Evolutionary conservation across 92 coral and sea anemone genomes (phyloP).

Genomic region (Plumapathes pennacea): DNA sequence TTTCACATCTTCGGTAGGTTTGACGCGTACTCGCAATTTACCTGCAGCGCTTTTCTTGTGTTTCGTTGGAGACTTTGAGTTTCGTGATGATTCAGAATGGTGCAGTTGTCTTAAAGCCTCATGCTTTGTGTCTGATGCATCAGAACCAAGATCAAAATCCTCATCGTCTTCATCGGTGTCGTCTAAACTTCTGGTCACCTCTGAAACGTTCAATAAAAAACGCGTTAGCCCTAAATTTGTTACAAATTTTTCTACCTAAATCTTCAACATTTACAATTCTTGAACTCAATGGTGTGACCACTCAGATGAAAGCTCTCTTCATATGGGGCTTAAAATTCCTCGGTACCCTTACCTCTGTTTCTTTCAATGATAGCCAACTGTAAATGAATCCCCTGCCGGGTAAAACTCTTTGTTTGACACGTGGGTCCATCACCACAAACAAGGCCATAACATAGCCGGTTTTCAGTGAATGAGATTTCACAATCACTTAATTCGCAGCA

Average conservation of each 20-base stretch:
- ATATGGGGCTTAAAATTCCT: no score
- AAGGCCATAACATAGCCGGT: constrained; percentile 53
- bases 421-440: constrained; percentile 6
- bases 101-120: not conserved
- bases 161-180: constrained; percentile 48
- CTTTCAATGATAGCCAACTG: constrained; percentile 69
- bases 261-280: not conserved
- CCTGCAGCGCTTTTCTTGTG: not conserved
- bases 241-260: not conserved
- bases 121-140: constrained; percentile 2
- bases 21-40: not conserved
- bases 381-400: constrained; percentile 18
- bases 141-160: constrained; percentile 39
- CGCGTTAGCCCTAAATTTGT: not conserved
- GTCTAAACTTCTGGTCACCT: constrained; percentile 62
- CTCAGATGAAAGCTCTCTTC: no score
- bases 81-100: not conserved
- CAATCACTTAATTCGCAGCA: constrained; percentile 58
- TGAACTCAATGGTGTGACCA: not conserved
- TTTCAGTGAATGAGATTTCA: constrained; percentile 52
- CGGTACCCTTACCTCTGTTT: constrained; percentile 53
- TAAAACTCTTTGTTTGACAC: not conserved
- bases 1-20: not conserved
- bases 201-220: constrained; percentile 32
- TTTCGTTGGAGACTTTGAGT: not conserved